Percentiles rank a stretch among this genome's conserved stretches.
Evolutionary conservation across 53 echinoderm and acorn worm genomes (phyloP).

Genomic region (Astropecten irregularis): DNA sequence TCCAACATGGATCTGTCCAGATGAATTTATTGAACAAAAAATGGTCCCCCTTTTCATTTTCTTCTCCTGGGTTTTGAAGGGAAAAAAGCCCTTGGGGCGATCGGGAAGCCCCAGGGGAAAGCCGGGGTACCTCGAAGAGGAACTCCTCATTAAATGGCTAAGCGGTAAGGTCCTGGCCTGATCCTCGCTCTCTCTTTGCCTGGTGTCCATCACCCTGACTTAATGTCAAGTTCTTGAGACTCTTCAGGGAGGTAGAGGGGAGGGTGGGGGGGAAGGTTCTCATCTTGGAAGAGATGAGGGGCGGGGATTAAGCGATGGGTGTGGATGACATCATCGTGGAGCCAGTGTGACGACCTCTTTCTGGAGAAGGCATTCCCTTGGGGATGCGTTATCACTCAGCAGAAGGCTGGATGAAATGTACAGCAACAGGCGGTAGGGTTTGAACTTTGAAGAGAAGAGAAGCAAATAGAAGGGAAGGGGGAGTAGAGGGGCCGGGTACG

Average conservation of each 20-base stretch:
- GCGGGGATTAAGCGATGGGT: too few species aligned
- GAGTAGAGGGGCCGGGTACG: too few species aligned
- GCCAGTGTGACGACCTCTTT: constrained; percentile 27
- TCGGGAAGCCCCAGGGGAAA: not conserved
- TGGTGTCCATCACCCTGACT: constrained; percentile 13
- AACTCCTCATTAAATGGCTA: not conserved
- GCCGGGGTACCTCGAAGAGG: not conserved
- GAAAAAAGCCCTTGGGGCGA: not conserved
- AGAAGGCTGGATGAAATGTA: not conserved
- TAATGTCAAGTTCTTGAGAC: constrained; percentile 24
- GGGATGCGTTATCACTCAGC: not conserved
- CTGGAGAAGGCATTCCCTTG: constrained; percentile 3
- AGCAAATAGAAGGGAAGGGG: too few species aligned
- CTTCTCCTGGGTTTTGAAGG: too few species aligned
- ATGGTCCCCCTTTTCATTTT: too few species aligned
- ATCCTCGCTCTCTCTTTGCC: not conserved
- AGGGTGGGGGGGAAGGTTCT: not conserved
- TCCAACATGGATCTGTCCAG: too few species aligned
- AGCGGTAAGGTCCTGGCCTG: not conserved
- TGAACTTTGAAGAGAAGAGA: too few species aligned
- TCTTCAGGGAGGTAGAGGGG: not conserved
- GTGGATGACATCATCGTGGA: constrained; percentile 42
- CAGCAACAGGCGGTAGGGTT: too few species aligned
- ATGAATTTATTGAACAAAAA: too few species aligned
- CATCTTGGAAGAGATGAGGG: not conserved